Conservation (phyloP, 2,113 vertebrate genomes). For the Noturus placidus region DNA sequence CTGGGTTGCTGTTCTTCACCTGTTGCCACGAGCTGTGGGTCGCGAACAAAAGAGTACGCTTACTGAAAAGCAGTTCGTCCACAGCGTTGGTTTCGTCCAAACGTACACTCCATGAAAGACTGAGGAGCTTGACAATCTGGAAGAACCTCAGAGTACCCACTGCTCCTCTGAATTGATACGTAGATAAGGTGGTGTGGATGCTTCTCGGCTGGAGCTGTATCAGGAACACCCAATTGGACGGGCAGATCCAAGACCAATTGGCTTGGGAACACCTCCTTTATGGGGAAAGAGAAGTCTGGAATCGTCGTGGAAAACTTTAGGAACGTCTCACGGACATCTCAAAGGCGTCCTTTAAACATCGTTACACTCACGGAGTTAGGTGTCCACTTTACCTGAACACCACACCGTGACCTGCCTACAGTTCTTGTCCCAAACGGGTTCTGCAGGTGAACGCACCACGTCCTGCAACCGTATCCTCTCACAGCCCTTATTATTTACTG, state of each 20-base stretch:
- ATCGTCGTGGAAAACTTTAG: too few relatives aligned
- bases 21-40: background rate
- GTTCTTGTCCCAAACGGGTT: conserved; percentile 26
- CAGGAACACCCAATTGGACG: background rate
- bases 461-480: conserved; percentile 6
- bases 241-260: background rate
- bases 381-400: background rate
- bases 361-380: background rate
- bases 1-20: background rate
- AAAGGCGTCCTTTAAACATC: background rate
- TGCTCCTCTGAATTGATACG: background rate
- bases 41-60: background rate
- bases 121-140: background rate
- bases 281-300: background rate
- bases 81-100: background rate
- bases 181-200: background rate
- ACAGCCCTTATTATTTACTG: conserved; percentile 20
- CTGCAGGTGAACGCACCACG: conserved; percentile 11
- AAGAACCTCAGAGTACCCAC: background rate
- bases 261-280: background rate
- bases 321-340: background rate
- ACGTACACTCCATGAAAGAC: background rate
- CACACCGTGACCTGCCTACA: background rate
- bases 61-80: background rate
- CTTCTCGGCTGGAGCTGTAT: background rate